Conservation (phyloP, 2,113 vertebrate species). For the Poeciliopsis prolifica region DNA sequence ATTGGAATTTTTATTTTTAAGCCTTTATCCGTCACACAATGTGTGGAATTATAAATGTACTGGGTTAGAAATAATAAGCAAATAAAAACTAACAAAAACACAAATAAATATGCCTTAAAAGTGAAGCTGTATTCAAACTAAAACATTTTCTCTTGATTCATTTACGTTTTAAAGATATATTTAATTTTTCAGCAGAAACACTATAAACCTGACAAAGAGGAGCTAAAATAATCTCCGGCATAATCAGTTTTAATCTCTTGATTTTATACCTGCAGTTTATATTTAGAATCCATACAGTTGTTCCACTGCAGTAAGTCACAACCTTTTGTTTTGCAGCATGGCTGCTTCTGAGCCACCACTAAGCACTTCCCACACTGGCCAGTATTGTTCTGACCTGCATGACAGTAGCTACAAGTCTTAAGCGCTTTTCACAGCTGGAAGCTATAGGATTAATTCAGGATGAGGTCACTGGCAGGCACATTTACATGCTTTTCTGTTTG, state of each 20-base stretch:
- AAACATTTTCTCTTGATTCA: conserved; percentile 1
- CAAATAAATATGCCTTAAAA: conserved; percentile 8
- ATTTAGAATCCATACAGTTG: not conserved
- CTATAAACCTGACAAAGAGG: not conserved
- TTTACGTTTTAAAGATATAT: conserved; percentile 25
- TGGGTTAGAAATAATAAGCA: conserved; percentile 1
- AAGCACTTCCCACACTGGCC: conserved; percentile 42
- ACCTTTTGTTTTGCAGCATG: conserved; percentile 31
- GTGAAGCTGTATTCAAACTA: not conserved
- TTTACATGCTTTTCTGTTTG: conserved; percentile 49
- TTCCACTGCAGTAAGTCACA: not conserved
- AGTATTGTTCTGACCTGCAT: conserved; percentile 36
- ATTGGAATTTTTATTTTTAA: conserved; percentile 20
- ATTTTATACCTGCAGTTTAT: conserved; percentile 1
- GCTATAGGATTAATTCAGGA: conserved; percentile 34
- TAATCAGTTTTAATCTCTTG: conserved; percentile 8
- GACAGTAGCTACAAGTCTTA: conserved; percentile 24
- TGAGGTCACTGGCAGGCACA: conserved; percentile 35
- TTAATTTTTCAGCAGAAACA: conserved; percentile 11
- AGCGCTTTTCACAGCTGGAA: conserved; percentile 20
- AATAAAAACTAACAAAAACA: conserved; percentile 8
- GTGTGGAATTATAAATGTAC: conserved; percentile 16
- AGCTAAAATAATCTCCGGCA: conserved; percentile 1
- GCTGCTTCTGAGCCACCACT: conserved; percentile 23
- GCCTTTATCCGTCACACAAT: not conserved